Conservation (phyloP, 2,113 vertebrate genomes). For the Gymnogyps californianus region DNA sequence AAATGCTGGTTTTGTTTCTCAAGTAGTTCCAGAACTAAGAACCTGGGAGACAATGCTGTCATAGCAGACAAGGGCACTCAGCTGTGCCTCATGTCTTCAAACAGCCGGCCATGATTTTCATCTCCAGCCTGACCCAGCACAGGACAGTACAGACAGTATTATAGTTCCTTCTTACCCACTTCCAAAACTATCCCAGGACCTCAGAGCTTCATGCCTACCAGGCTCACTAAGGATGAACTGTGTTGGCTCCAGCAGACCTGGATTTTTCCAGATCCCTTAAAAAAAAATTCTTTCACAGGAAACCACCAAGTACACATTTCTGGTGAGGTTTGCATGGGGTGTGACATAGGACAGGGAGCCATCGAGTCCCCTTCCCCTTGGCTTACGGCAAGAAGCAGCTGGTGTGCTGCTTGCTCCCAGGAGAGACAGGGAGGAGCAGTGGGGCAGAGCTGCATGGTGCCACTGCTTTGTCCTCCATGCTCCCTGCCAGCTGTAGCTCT, state of each 20-base stretch:
- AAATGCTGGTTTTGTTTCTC: neutral
- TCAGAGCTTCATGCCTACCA: neutral
- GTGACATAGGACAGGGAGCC: neutral
- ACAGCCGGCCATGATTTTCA: neutral
- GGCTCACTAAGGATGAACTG: neutral
- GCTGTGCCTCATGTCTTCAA: neutral
- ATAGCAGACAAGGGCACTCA: neutral
- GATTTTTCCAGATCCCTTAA: neutral
- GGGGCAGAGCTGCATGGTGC: neutral
- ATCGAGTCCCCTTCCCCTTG: neutral
- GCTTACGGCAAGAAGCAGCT: neutral
- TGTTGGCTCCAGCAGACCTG: neutral
- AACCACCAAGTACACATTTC: neutral
- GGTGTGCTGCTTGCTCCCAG: neutral
- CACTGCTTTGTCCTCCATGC: neutral
- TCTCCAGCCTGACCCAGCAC: neutral
- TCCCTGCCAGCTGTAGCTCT: neutral
- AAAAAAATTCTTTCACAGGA: neutral
- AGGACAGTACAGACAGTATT: neutral
- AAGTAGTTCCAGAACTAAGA: neutral
- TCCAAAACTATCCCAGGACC: neutral
- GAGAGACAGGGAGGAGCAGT: neutral
- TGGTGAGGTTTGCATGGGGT: neutral
- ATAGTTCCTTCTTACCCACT: neutral
- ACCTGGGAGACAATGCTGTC: neutral